A percentile compares a stretch with the other conserved stretches of the same genome.
phyloP scores from a whole-genome alignment of 2,888 invertebrate species.

The Adineta ricciae region DNA sequence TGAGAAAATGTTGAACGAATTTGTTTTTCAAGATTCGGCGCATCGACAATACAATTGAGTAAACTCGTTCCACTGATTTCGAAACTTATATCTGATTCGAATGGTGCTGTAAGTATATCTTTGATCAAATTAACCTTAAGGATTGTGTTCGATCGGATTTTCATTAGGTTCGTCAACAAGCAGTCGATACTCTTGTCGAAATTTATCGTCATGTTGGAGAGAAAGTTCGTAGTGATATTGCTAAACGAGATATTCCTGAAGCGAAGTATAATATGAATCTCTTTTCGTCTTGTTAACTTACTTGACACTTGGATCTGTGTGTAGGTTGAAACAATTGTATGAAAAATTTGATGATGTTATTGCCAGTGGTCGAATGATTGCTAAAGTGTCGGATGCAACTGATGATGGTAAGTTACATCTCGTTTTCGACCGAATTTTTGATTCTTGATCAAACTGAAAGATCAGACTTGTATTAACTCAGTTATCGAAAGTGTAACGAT shows the following conservation, averaged over 20 bases:
- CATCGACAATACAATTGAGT: slow-evolving; percentile 68
- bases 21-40: slow-evolving; percentile 63
- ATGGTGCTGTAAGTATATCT: slow-evolving; percentile 49
- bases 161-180: slow-evolving; percentile 64
- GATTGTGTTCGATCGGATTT: background rate
- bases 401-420: background rate
- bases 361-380: slow-evolving; percentile 66
- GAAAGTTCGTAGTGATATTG: slow-evolving; percentile 67
- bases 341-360: slow-evolving; percentile 76
- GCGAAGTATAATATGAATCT: slow-evolving; percentile 48
- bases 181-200: slow-evolving; percentile 72
- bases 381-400: slow-evolving; percentile 40
- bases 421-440: background rate
- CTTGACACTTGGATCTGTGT: slow-evolving; percentile 34
- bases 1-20: background rate
- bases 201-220: slow-evolving; percentile 87
- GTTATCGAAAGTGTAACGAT: background rate
- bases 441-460: background rate
- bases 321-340: slow-evolving; percentile 59
- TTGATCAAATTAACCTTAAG: background rate
- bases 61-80: slow-evolving; percentile 72
- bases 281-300: background rate
- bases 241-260: slow-evolving; percentile 61
- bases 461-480: slow-evolving; percentile 9
- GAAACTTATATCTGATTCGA: slow-evolving; percentile 73